Percentiles rank a stretch among this genome's conserved stretches.
Evolutionary conservation across 2,113 vertebrate genomes (phyloP).

Genomic region (Gadus macrocephalus): DNA sequence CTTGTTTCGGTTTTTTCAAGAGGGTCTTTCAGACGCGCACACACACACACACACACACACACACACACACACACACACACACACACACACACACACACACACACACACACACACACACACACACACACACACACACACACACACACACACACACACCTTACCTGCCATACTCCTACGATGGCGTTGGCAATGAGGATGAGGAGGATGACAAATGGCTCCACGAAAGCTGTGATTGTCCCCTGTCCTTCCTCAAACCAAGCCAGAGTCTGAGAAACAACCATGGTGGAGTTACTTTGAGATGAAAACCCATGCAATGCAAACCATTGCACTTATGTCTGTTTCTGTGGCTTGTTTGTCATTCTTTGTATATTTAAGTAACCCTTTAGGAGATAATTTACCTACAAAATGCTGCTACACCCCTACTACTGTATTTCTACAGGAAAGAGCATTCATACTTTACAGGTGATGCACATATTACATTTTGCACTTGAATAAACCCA

Average conservation of each 20-base stretch:
- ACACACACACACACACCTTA: slow-evolving; percentile 34
- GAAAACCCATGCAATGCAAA: too few species aligned
- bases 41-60: slow-evolving; percentile 4
- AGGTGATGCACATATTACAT: too few species aligned
- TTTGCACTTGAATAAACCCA: too few species aligned
- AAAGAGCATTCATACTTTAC: too few species aligned
- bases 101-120: slow-evolving; percentile 39
- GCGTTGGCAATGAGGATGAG: slow-evolving; percentile 80
- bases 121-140: background rate
- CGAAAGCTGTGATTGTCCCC: slow-evolving; percentile 77
- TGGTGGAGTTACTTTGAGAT: background rate
- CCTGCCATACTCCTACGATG: slow-evolving; percentile 80
- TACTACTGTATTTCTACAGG: too few species aligned
- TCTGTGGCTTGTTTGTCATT: too few species aligned
- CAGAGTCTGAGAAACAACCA: slow-evolving; percentile 58
- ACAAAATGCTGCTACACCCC: too few species aligned
- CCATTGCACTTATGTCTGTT: too few species aligned
- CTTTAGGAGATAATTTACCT: too few species aligned
- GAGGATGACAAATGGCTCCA: slow-evolving; percentile 79
- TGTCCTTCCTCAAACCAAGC: slow-evolving; percentile 80
- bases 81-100: slow-evolving; percentile 4
- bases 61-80: slow-evolving; percentile 2
- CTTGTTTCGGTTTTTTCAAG: too few species aligned
- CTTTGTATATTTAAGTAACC: too few species aligned
- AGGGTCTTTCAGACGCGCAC: slow-evolving; percentile 47